Conservation (phyloP, 1,140 invertebrate genomes). For the Zophobas atratus region DNA sequence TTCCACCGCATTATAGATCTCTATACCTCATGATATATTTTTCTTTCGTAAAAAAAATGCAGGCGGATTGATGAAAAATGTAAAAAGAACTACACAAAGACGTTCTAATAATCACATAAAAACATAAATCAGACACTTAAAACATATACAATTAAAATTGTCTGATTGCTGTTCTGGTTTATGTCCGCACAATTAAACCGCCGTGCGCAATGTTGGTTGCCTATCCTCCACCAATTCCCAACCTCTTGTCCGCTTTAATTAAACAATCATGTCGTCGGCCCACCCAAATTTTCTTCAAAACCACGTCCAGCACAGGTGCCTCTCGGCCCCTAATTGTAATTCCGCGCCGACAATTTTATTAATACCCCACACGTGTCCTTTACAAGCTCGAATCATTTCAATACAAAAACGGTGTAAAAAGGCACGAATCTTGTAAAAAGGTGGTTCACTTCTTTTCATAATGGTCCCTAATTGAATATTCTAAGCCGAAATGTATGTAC, state of each 20-base stretch:
- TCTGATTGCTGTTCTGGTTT: too few species aligned
- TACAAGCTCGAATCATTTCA: constrained; percentile 19
- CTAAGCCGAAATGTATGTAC: constrained; percentile 31
- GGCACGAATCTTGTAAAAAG: constrained; percentile 44
- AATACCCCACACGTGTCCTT: constrained; percentile 35
- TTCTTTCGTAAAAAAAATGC: too few species aligned
- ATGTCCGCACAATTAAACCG: too few species aligned
- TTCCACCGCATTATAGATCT: too few species aligned
- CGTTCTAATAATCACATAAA: too few species aligned
- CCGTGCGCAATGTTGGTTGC: background rate
- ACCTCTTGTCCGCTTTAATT: background rate
- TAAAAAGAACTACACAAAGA: too few species aligned
- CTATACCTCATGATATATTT: too few species aligned
- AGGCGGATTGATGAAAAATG: too few species aligned
- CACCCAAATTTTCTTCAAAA: constrained; percentile 6
- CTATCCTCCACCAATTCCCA: background rate
- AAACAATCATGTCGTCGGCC: background rate
- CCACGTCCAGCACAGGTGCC: constrained; percentile 2
- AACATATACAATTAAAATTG: too few species aligned
- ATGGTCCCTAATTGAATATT: constrained; percentile 46
- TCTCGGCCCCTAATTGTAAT: constrained; percentile 5
- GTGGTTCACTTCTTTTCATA: constrained; percentile 47
- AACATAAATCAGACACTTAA: too few species aligned
- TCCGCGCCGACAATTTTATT: constrained; percentile 14
- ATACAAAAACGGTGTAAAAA: constrained; percentile 34